Base-by-base conservation (phyloP, 2,888 invertebrate species). In the Calameuta filiformis region DNA sequence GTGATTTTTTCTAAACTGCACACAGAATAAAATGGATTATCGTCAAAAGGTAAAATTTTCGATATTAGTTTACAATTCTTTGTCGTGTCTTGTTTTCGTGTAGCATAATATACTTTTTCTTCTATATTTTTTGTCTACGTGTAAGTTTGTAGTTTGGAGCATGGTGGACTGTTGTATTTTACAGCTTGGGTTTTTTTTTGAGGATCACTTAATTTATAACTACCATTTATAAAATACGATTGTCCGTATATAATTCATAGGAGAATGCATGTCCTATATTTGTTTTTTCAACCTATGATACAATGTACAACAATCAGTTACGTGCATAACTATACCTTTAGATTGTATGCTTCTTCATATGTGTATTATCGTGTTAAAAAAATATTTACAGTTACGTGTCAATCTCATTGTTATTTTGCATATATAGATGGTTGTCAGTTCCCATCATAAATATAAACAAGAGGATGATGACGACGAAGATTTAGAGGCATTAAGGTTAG, bases 381-480 rank as follows among this genome's bases (percentile, higher is more conserved):
- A 33, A 33, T 3, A 30, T 71, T 71, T 23, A 71, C 3, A 11
- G 9, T 23, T 56, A 23, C 9, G 2, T 23, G 23, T 56, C 56
- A 23, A 9, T 12, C n/a, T 74, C 35, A 35, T 15, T 35, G 2
- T 74, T 74, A 12, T 35, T 35, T 73, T 68, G 9, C 35, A 79
- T 74, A 9, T 11, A 2, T 71, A 88, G 87, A 85, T 87, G 86
- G 79, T 88, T 69, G 81, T 86, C 37, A 78, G 85, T 77, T 81
- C 73, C 69, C 74, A 84, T 77, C 81, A 85, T 71, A 86, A 85
- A 79, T 81, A 80, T 76, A 85, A 84, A 82, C 87, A 86, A 80
- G 88, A 87, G 6, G 92, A 92, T 4, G 93, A 93, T 23, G 93
- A 93, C 56, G 93, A 93, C 77, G 93, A 93, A 76, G 93, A 93